Percentiles rank a stretch among this genome's conserved stretches.
These are phyloP conservation scores for Cosmorhoe ocellata DNA, from an alignment of 2,888 invertebrate species.

Conservation along the genomic window DNA sequence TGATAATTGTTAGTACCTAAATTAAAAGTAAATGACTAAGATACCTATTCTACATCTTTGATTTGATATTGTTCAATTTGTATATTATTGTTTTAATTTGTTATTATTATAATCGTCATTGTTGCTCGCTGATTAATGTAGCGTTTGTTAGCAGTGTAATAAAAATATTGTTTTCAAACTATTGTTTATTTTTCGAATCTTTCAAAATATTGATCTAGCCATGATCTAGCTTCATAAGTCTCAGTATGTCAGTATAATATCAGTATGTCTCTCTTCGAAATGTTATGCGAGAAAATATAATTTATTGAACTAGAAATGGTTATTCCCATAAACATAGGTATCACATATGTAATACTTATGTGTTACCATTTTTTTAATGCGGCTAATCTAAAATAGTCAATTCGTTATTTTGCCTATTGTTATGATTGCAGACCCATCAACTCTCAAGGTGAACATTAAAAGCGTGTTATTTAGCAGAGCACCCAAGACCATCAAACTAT, in stretches of 20 bases:
- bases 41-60: no score
- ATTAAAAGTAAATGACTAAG: no score
- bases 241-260: no score
- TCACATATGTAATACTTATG: no score
- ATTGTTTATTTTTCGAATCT: background rate
- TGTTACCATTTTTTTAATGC: no score
- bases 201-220: background rate
- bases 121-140: slow-evolving; percentile 15
- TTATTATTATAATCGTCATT: slow-evolving; percentile 1
- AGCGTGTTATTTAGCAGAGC: slow-evolving; percentile 19
- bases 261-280: no score
- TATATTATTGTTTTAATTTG: background rate
- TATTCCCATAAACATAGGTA: no score
- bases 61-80: no score
- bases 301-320: no score
- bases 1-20: no score
- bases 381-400: background rate
- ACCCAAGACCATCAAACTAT: slow-evolving; percentile 17
- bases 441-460: slow-evolving; percentile 27
- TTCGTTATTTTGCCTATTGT: background rate
- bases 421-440: slow-evolving; percentile 16
- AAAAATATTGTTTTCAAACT: slow-evolving; percentile 5
- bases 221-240: no score
- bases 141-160: slow-evolving; percentile 19
- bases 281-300: no score